Conservation (phyloP, 2,113 vertebrate genomes). For the Meleagris gallopavo region DNA sequence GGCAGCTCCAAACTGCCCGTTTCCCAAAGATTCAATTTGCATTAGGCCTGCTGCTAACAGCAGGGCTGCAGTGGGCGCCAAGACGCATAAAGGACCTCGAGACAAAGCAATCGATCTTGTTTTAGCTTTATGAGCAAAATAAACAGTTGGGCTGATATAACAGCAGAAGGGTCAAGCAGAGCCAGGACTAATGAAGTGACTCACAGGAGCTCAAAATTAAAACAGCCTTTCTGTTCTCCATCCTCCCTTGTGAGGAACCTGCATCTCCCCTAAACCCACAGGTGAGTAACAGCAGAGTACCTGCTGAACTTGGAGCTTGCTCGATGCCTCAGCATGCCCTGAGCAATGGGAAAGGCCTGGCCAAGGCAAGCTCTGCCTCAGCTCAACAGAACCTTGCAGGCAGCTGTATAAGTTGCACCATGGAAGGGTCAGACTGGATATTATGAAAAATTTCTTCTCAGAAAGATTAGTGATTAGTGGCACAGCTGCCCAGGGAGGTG, state of each 20-base stretch:
- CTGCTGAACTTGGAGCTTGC: accelerated
- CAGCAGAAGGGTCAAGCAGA: conserved; percentile 53
- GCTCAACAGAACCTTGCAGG: accelerated
- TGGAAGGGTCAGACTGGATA: too few relatives aligned
- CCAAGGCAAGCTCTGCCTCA: neutral
- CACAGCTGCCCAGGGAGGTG: too few relatives aligned
- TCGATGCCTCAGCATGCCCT: accelerated
- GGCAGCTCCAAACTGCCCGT: neutral
- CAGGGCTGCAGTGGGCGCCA: conserved; percentile 3
- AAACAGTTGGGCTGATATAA: conserved; percentile 58
- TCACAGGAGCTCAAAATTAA: conserved; percentile 5
- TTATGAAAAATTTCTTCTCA: too few relatives aligned
- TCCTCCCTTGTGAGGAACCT: accelerated
- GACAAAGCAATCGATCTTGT: conserved; percentile 55
- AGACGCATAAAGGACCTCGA: conserved; percentile 47
- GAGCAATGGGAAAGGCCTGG: neutral
- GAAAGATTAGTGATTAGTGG: too few relatives aligned
- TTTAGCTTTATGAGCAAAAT: conserved; percentile 72
- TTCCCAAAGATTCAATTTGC: conserved; percentile 22
- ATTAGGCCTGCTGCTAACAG: neutral
- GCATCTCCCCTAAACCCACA: neutral
- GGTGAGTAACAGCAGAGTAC: accelerated
- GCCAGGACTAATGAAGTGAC: conserved; percentile 65
- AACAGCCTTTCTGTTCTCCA: neutral
- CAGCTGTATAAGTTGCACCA: too few relatives aligned